phyloP scores from a whole-genome alignment of 53 echinoderm and acorn worm species.

The Apostichopus leukothele region DNA sequence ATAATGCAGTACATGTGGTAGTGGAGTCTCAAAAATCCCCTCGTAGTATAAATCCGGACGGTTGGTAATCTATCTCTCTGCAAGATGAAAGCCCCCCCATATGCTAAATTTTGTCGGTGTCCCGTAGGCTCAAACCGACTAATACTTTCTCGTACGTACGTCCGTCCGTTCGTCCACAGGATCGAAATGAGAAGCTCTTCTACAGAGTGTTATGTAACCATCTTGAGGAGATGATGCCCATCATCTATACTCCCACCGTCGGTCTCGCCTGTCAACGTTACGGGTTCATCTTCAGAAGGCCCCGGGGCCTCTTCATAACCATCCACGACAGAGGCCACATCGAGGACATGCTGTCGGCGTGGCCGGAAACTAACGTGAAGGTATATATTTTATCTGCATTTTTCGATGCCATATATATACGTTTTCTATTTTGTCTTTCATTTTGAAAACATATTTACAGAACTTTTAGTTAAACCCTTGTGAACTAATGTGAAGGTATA shows the following conservation, averaged over 20 bases:
- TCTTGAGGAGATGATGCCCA: constrained; percentile 97
- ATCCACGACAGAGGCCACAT: constrained; percentile 88
- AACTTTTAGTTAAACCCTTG: neutral
- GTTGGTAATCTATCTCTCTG: too few species aligned
- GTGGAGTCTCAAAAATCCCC: too few species aligned
- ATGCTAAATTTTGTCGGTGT: too few species aligned
- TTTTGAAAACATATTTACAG: neutral
- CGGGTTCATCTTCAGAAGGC: constrained; percentile 93
- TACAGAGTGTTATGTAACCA: constrained; percentile 87
- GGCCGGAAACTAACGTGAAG: constrained; percentile 93
- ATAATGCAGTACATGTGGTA: too few species aligned
- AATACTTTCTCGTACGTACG: too few species aligned
- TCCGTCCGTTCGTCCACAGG: constrained; percentile 48
- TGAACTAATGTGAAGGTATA: constrained; percentile 74
- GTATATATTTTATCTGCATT: constrained; percentile 38
- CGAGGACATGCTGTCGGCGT: constrained; percentile 80
- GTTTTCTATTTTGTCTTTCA: neutral
- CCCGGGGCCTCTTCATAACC: constrained; percentile 90
- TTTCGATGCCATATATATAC: too few species aligned
- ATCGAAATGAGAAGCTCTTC: constrained; percentile 95
- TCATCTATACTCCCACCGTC: constrained; percentile 96
- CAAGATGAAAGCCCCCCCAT: too few species aligned
- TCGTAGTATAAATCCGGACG: too few species aligned
- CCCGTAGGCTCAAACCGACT: too few species aligned
- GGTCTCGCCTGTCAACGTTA: constrained; percentile 95